phyloP scores from a whole-genome alignment of 2,113 vertebrate genomes.

The Pipa parva region DNA sequence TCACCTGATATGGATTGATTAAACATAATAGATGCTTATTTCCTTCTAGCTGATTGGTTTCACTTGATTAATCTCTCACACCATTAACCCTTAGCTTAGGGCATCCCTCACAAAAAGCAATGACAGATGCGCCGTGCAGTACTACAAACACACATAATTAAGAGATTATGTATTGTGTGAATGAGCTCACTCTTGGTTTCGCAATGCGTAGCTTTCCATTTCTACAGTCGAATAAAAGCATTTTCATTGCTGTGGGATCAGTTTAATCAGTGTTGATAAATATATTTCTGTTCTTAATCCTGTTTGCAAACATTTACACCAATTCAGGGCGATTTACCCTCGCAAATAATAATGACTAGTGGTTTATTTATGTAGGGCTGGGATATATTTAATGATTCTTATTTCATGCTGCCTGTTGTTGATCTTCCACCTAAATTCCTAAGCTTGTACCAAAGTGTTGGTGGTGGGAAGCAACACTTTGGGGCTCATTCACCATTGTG shows the following conservation, averaged over 20 bases:
- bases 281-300: no score
- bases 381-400: no score
- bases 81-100: conserved; percentile 39
- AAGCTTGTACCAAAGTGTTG: no score
- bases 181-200: conserved; percentile 1
- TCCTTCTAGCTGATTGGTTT: conserved; percentile 32
- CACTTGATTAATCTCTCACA: conserved; percentile 40
- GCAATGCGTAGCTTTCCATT: conserved; percentile 14
- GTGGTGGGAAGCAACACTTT: no score
- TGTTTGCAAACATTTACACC: no score
- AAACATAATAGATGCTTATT: conserved; percentile 29
- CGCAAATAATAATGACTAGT: no score
- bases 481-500: no score
- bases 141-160: conserved; percentile 46
- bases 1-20: conserved; percentile 21
- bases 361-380: no score
- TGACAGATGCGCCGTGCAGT: conserved; percentile 33
- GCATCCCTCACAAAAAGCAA: conserved; percentile 26
- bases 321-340: no score
- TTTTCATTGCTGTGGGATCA: neutral
- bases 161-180: conserved; percentile 29
- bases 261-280: no score
- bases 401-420: no score
- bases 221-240: neutral
- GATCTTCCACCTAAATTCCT: no score